Evolutionary conservation across 2,797 vertebrate genomes (phyloP).

Genomic region (Xenentodon cancila): DNA sequence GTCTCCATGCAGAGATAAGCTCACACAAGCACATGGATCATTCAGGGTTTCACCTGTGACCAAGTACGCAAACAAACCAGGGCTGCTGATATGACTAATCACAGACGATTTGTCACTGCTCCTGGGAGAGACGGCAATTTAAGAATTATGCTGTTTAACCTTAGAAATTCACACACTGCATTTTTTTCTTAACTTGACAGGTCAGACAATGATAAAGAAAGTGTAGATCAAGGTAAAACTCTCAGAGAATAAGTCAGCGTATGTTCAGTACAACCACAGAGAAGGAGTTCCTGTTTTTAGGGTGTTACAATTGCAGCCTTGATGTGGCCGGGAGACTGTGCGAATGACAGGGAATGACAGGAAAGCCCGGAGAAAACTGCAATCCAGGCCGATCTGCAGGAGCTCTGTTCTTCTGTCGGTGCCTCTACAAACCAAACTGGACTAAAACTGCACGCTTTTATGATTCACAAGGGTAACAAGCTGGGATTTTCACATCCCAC

Average conservation of each 20-base stretch:
- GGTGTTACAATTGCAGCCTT: no score
- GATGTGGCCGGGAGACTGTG: neutral
- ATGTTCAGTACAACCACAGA: no score
- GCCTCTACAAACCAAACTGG: slow-evolving; percentile 57
- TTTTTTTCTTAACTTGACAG: neutral
- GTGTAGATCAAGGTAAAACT: no score
- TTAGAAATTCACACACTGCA: neutral
- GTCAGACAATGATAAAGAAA: no score
- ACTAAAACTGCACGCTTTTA: slow-evolving; percentile 59
- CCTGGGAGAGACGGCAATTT: slow-evolving; percentile 1
- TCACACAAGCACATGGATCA: slow-evolving; percentile 39
- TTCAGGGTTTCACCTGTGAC: slow-evolving; percentile 38
- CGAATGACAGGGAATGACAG: no score
- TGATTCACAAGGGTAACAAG: slow-evolving; percentile 39
- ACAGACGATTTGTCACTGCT: neutral
- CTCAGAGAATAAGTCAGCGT: no score
- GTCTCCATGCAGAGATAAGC: slow-evolving; percentile 31
- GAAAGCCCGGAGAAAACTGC: neutral
- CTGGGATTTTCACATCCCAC: slow-evolving; percentile 44
- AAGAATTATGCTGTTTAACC: slow-evolving; percentile 3
- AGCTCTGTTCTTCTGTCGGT: slow-evolving; percentile 43
- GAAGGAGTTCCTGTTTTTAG: no score
- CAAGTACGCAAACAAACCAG: slow-evolving; percentile 20
- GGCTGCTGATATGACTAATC: slow-evolving; percentile 21
- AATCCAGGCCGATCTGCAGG: slow-evolving; percentile 28